Percentiles rank a stretch among this genome's conserved stretches.
phyloP scores from a whole-genome alignment of 2,888 invertebrate species.

The Tenthredo notha region DNA sequence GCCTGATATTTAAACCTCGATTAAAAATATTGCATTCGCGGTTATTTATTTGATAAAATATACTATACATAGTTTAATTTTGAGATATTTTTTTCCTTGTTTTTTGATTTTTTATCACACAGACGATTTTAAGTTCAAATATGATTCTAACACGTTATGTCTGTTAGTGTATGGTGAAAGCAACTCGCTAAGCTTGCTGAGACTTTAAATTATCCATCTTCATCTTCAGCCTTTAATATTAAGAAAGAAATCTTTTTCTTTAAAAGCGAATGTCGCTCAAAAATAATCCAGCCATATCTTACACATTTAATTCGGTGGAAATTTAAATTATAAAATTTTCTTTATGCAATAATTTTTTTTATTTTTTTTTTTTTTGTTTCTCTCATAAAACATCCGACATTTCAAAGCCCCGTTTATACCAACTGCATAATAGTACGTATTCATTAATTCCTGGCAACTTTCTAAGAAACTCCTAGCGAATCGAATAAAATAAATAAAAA shows the following conservation, averaged over 20 bases:
- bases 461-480: too few species aligned
- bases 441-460: not conserved
- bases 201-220: not conserved
- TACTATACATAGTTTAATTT: too few species aligned
- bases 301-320: not conserved
- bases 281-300: constrained; percentile 19
- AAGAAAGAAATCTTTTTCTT: not conserved
- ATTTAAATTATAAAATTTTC: not conserved
- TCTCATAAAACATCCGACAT: not conserved
- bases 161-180: not conserved
- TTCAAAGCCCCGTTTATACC: not conserved
- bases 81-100: not conserved
- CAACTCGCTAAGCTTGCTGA: not conserved
- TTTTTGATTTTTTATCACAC: not conserved
- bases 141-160: not conserved
- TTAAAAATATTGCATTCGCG: not conserved
- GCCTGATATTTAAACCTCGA: not conserved
- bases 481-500: not conserved
- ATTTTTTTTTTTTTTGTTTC: too few species aligned
- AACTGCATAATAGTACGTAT: not conserved
- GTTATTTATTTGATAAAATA: too few species aligned
- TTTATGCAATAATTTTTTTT: not conserved
- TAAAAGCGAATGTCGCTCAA: constrained; percentile 1
- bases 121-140: not conserved
- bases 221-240: not conserved